A percentile compares a stretch with the other conserved stretches of the same genome.
Evolutionary conservation across 2,888 invertebrate species (phyloP).

Genomic region (Andrena camellia): DNA sequence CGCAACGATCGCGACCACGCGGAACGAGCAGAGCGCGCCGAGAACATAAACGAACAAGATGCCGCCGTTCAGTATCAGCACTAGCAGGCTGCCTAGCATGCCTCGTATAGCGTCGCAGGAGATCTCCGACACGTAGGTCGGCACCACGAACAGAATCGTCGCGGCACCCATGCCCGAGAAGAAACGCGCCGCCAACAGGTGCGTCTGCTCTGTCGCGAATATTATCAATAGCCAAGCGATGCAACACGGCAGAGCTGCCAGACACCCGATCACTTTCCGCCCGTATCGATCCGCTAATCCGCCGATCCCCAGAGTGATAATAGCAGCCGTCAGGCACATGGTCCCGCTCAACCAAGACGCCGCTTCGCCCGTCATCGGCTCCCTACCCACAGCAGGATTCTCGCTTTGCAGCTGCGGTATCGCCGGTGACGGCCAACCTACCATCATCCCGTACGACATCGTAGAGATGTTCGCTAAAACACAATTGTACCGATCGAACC

Average conservation of each 20-base stretch:
- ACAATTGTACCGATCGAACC: constrained; percentile 1
- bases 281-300: constrained; percentile 86
- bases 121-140: constrained; percentile 89
- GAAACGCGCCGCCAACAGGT: constrained; percentile 86
- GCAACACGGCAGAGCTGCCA: constrained; percentile 86
- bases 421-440: constrained; percentile 88
- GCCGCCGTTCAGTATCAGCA: constrained; percentile 86
- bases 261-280: constrained; percentile 86
- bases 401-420: constrained; percentile 84
- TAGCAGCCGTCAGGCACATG: constrained; percentile 87
- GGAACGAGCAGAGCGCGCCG: constrained; percentile 85
- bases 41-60: constrained; percentile 83
- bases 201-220: constrained; percentile 84
- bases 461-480: constrained; percentile 84
- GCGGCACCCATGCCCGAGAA: constrained; percentile 88
- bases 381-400: constrained; percentile 83
- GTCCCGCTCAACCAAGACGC: constrained; percentile 87
- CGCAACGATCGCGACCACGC: constrained; percentile 84
- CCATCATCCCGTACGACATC: constrained; percentile 83
- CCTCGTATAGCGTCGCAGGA: constrained; percentile 87
- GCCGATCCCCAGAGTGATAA: constrained; percentile 86
- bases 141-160: constrained; percentile 86
- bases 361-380: constrained; percentile 85
- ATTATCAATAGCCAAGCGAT: constrained; percentile 88
- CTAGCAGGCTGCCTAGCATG: constrained; percentile 86